Conservation (phyloP, 2,797 vertebrate species). For the Myotis daubentonii region DNA sequence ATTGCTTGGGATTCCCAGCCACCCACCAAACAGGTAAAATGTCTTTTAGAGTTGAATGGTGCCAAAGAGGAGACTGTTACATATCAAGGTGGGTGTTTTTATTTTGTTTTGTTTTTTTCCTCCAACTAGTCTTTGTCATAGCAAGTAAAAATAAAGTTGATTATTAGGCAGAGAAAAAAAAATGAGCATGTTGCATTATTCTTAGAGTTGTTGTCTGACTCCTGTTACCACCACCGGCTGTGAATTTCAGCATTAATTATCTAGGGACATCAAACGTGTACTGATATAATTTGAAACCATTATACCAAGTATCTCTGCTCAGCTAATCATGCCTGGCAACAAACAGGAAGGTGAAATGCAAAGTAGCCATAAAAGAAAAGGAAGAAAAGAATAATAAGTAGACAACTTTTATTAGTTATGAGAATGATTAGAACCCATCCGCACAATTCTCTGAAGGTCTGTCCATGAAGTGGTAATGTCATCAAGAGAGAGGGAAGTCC, state of each 20-base stretch:
- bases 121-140: constrained; percentile 53
- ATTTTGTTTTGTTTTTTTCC: neutral
- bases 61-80: constrained; percentile 47
- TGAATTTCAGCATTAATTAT: constrained; percentile 69
- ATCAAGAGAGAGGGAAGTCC: neutral
- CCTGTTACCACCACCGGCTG: constrained; percentile 42
- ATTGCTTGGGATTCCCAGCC: constrained; percentile 4
- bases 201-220: constrained; percentile 58
- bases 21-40: constrained; percentile 26
- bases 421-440: neutral
- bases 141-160: constrained; percentile 69
- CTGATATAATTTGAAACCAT: constrained; percentile 67
- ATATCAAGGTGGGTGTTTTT: neutral
- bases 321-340: constrained; percentile 42
- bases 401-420: constrained; percentile 8
- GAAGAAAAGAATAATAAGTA: constrained; percentile 51
- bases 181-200: constrained; percentile 33
- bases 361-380: constrained; percentile 43
- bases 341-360: constrained; percentile 60
- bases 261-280: constrained; percentile 49
- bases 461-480: neutral
- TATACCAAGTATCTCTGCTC: constrained; percentile 54
- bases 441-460: neutral
- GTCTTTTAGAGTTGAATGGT: neutral
- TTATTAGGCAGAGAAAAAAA: constrained; percentile 4